These are phyloP conservation scores for Himantopus leucocephalus DNA, from an alignment of 2,113 vertebrate genomes.

Conservation along the genomic window DNA sequence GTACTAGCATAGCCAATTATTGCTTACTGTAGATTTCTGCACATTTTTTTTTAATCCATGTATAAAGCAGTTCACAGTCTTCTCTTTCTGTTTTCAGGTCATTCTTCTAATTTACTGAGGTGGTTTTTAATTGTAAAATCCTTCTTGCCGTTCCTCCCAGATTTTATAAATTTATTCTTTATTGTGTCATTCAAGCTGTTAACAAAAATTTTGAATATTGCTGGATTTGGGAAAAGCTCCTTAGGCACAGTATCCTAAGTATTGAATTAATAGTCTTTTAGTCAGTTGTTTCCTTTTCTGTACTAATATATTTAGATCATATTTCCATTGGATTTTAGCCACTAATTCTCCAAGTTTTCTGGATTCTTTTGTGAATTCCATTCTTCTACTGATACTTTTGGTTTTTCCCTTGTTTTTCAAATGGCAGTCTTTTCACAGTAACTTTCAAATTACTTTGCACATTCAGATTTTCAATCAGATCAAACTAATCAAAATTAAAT, in stretches of 20 bases:
- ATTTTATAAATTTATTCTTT: background rate
- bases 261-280: background rate
- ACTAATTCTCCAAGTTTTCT: background rate
- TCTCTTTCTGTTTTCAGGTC: background rate
- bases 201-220: background rate
- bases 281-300: background rate
- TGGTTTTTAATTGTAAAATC: background rate
- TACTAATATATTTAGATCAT: background rate
- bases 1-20: background rate
- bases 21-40: background rate
- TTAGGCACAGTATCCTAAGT: background rate
- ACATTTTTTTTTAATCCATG: background rate
- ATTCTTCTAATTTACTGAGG: background rate
- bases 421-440: background rate
- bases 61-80: background rate
- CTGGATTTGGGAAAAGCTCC: background rate
- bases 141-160: background rate
- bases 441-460: background rate
- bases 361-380: background rate
- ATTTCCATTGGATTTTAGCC: background rate
- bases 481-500: background rate
- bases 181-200: background rate
- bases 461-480: background rate
- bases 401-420: background rate
- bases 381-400: background rate